Evolutionary conservation across 2,888 invertebrate species (phyloP), one percentile per base, ranked within the genome.

Genomic region (Leptogaster cylindrica): DNA sequence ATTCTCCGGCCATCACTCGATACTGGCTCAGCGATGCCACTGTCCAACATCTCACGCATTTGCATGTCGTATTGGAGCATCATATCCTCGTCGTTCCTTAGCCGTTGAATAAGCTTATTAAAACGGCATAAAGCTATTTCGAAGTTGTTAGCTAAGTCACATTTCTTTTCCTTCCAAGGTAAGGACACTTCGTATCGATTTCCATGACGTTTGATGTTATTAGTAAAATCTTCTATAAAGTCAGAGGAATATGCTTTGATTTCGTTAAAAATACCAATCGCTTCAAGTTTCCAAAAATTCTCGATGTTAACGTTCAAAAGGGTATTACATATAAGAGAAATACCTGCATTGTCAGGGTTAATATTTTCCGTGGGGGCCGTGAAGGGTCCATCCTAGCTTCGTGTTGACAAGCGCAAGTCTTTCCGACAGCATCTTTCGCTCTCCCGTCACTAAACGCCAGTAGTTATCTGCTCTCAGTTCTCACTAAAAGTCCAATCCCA

Each of bases 201-300:
- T n/a, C n/a, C n/a, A n/a, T n/a, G n/a, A n/a, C n/a, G n/a, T n/a
- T n/a, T n/a, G n/a, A n/a, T n/a, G n/a, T n/a, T n/a, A n/a, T n/a
- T n/a, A n/a, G n/a, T n/a, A n/a, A n/a, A n/a, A n/a, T n/a, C n/a
- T n/a, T n/a, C n/a, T n/a, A n/a, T n/a, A n/a, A n/a, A n/a, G n/a
- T n/a, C n/a, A n/a, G 31, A 31, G 31, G 31, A 31, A 31, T 31
- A 31, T 31, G 31, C 5, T 31, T 31, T 8, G 8, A 31, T 31
- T 31, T 31, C 31, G 31, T 31, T 31, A 31, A 7, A 8, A 31
- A 31, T 31, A 7, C 31, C 31, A 8, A 31, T 31, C 5, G 31
- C 8, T 36, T 36, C 36, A 12, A 36, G 36, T 36, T 44, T 18
- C 44, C 44, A 44, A 44, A 44, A 44, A 14, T n/a, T 44, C 44